Evolutionary conservation across 2,797 vertebrate genomes (phyloP), one percentile per base, ranked within the genome.

Genomic region (Pangasius sanitwongsei): DNA sequence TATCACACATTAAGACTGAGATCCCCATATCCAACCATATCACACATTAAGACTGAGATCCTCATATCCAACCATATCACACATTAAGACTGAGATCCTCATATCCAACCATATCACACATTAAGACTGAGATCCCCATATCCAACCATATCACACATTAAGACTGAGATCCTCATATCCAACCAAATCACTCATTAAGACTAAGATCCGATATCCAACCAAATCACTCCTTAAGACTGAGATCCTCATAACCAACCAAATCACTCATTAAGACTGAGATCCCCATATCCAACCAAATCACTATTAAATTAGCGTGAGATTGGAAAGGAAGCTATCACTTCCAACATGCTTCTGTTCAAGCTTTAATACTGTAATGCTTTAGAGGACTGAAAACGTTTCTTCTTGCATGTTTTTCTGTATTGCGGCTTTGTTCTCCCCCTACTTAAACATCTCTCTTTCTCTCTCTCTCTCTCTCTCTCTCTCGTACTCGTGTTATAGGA

Each of bases 381-480:
- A 7, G 37, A 7, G 20, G 20, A 44, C 41, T 20, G 23, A 53
- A 78, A 7, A 53, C 8, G 1, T 25, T 31, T 48, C 48, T 53
- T 6, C 3, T 7, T 31, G 28, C 28, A 31, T 16, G 31, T 81
- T 83, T 44, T 44, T 44, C 6, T 57, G 7, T 31, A 55, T 55
- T 55, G n/a, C 20, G 77, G n/a, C 77, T 55, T 80, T 57, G 77
- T 57, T 83, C 12, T 41, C 11, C 3, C 23, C 53, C 75, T 53
- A 3, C 23, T n/a, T 75, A 75, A 12, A n/a, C 9, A 44, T 75
- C 41, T 77, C 75, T 31, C 48, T 78, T 44, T 77, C 48, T 53
- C 74, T 78, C 77, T 59, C 78, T 82, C 18, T 59, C 53, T 82
- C n/a, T 81, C 53, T 81, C 77, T 80, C 77, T 80, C 50, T 80